A percentile compares a stretch with the other conserved stretches of the same genome.
These are phyloP conservation scores for Eurytoma adleriae DNA, from an alignment of 2,888 invertebrate species.

Conservation along the genomic window DNA sequence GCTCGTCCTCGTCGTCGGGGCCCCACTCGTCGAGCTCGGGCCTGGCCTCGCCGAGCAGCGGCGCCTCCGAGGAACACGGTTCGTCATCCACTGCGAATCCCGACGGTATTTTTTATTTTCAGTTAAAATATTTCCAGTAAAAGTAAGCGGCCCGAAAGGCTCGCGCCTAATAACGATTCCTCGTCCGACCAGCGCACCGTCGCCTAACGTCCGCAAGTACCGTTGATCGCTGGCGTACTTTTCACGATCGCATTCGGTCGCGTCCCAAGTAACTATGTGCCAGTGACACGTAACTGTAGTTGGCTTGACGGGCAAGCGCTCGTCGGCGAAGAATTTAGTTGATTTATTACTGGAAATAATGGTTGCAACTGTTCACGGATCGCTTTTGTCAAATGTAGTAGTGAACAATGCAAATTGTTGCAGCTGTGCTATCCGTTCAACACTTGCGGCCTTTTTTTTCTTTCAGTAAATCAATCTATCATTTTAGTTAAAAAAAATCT, in stretches of 20 bases:
- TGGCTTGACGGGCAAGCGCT: neutral
- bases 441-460: no score
- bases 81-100: slow-evolving; percentile 84
- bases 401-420: neutral
- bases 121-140: slow-evolving; percentile 43
- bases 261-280: no score
- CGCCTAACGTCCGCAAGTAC: no score
- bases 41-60: slow-evolving; percentile 87
- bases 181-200: neutral
- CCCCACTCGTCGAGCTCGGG: slow-evolving; percentile 81
- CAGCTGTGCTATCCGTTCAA: neutral
- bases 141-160: neutral
- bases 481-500: no score
- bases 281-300: no score
- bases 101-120: slow-evolving; percentile 82
- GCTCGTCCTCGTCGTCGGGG: slow-evolving; percentile 77
- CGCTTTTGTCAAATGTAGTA: neutral
- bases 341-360: slow-evolving; percentile 53
- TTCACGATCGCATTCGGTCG: neutral
- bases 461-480: no score
- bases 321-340: neutral
- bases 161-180: neutral
- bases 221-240: neutral
- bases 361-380: slow-evolving; percentile 16
- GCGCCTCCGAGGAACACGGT: slow-evolving; percentile 89